A percentile compares a stretch with the other conserved stretches of the same genome.
These are phyloP conservation scores for Rhinoraja longicauda DNA, from an alignment of 2,797 vertebrate genomes.

Conservation along the genomic window DNA sequence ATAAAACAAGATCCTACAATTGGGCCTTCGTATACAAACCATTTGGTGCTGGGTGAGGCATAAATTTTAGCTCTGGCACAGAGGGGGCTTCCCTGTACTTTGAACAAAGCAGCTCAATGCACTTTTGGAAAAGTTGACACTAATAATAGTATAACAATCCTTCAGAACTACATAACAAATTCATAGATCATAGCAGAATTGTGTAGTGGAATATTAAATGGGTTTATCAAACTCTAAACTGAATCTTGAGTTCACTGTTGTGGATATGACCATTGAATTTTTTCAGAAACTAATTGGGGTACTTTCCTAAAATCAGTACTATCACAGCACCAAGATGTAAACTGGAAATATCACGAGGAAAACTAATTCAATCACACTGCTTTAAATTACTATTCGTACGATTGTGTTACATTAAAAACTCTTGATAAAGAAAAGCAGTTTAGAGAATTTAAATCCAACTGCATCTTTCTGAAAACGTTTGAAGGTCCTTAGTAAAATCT, in stretches of 20 bases:
- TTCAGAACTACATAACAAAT: not conserved
- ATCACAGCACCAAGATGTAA: not conserved
- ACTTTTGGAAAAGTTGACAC: not conserved
- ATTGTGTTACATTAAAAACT: not conserved
- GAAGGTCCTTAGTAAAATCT: not conserved
- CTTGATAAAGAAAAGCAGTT: not conserved
- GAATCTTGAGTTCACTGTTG: not conserved
- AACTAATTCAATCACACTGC: not conserved
- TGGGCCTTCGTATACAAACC: not conserved
- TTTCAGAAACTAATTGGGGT: not conserved
- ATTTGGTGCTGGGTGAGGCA: not conserved
- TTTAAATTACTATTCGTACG: not conserved
- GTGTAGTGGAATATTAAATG: not conserved
- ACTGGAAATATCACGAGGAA: not conserved
- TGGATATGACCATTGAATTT: not conserved
- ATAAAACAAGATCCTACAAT: not conserved
- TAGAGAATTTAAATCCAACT: not conserved
- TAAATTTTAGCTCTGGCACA: not conserved
- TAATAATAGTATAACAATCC: not conserved
- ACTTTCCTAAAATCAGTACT: not conserved
- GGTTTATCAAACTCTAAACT: too few relatives aligned
- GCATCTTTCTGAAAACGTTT: not conserved
- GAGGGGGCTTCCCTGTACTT: too few relatives aligned
- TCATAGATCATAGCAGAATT: not conserved
- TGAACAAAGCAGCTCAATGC: too few relatives aligned